These are phyloP conservation scores for Rana temporaria DNA, from an alignment of 2,113 vertebrate species.

Conservation along the genomic window DNA sequence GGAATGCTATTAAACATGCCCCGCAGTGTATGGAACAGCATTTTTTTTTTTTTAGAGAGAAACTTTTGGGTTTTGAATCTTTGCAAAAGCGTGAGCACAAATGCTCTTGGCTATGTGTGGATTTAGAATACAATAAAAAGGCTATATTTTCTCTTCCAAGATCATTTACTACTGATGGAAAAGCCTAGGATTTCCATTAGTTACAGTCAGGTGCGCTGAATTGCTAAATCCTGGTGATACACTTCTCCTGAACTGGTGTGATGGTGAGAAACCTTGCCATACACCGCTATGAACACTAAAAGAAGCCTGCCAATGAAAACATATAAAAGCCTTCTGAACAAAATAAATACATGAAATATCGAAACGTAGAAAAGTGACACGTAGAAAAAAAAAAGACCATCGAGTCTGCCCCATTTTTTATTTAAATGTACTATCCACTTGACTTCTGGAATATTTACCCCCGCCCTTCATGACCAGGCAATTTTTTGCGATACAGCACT, in stretches of 20 bases:
- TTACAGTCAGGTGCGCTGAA: constrained; percentile 28
- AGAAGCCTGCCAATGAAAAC: too few relatives aligned
- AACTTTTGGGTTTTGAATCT: constrained; percentile 16
- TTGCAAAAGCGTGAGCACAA: constrained; percentile 23
- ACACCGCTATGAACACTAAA: too few relatives aligned
- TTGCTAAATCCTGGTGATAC: constrained; percentile 17
- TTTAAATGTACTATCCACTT: too few relatives aligned
- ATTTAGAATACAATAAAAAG: constrained; percentile 53
- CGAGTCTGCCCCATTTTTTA: too few relatives aligned
- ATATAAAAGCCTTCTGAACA: too few relatives aligned
- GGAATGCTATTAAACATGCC: constrained; percentile 43
- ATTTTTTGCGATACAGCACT: too few relatives aligned
- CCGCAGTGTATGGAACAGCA: neutral
- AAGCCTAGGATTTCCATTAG: constrained; percentile 43
- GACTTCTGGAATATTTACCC: too few relatives aligned
- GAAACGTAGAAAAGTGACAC: too few relatives aligned
- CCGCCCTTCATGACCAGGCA: too few relatives aligned
- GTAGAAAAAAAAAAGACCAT: too few relatives aligned
- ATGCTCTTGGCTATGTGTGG: constrained; percentile 45
- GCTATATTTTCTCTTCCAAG: constrained; percentile 28
- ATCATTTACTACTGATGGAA: constrained; percentile 39
- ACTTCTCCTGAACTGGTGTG: constrained; percentile 11
- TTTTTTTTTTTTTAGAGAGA: constrained; percentile 13
- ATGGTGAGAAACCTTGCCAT: neutral
- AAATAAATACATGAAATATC: too few relatives aligned